phyloP scores from a whole-genome alignment of 2,888 invertebrate genomes.

The Digitonthophagus gazella region DNA sequence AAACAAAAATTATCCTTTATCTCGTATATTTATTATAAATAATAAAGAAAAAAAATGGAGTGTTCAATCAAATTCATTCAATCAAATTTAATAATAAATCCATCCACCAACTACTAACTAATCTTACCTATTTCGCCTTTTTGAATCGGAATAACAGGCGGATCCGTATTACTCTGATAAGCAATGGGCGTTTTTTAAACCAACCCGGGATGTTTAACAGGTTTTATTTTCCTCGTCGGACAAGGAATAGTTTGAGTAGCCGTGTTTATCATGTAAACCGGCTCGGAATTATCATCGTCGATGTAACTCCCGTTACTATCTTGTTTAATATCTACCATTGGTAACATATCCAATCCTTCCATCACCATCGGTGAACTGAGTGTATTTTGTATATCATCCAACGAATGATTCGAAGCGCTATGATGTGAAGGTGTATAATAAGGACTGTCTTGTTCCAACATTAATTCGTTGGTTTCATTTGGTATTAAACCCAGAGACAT shows the following conservation, averaged over 20 bases:
- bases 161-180: conserved; percentile 76
- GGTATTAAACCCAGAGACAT: conserved; percentile 52
- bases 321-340: conserved; percentile 48
- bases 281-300: conserved; percentile 51
- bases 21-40: too few relatives aligned
- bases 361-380: conserved; percentile 55
- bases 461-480: conserved; percentile 46
- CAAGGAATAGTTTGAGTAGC: conserved; percentile 58
- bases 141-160: conserved; percentile 82
- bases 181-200: conserved; percentile 76
- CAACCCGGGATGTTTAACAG: conserved; percentile 70
- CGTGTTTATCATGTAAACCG: conserved; percentile 54
- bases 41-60: too few relatives aligned
- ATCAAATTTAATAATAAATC: too few relatives aligned
- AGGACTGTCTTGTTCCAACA: conserved; percentile 50
- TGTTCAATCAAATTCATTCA: too few relatives aligned
- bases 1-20: too few relatives aligned
- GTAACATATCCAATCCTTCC: conserved; percentile 50
- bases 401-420: conserved; percentile 51
- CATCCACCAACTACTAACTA: too few relatives aligned
- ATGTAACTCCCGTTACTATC: conserved; percentile 53
- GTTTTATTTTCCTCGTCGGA: conserved; percentile 65
- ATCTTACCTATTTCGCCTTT: conserved; percentile 92
- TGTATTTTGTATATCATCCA: conserved; percentile 55
- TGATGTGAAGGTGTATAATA: conserved; percentile 52